Percentiles rank a stretch among this genome's conserved stretches.
Evolutionary conservation across 2,888 invertebrate genomes (phyloP).

Genomic region (Phalera bucephala): DNA sequence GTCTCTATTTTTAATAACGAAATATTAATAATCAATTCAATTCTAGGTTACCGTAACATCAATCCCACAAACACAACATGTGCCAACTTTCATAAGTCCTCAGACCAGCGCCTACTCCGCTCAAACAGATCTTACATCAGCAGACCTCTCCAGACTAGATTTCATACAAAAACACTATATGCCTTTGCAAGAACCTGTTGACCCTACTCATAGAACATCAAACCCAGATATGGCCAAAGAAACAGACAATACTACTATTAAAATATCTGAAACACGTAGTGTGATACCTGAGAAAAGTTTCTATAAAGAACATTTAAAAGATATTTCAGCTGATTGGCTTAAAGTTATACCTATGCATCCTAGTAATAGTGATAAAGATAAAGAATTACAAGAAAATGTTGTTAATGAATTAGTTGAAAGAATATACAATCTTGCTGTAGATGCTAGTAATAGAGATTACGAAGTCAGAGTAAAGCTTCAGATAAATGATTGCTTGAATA

Average conservation of each 20-base stretch:
- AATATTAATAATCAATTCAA: too few relatives aligned
- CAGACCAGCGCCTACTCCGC: neutral
- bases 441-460: slow-evolving; percentile 20
- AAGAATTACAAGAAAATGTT: slow-evolving; percentile 34
- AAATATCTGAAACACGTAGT: slow-evolving; percentile 6
- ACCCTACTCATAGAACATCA: neutral
- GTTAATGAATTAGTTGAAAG: slow-evolving; percentile 41
- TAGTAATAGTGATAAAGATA: slow-evolving; percentile 18
- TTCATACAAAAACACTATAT: slow-evolving; percentile 16
- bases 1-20: too few relatives aligned
- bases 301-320: slow-evolving; percentile 36
- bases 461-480: slow-evolving; percentile 31
- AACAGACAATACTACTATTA: neutral
- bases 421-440: slow-evolving; percentile 28
- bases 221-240: neutral
- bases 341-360: slow-evolving; percentile 41
- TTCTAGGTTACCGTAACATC: slow-evolving; percentile 21
- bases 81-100: slow-evolving; percentile 10
- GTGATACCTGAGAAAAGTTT: slow-evolving; percentile 17
- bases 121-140: neutral
- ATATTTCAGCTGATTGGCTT: slow-evolving; percentile 40
- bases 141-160: slow-evolving; percentile 14
- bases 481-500: slow-evolving; percentile 41
- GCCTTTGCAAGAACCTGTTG: neutral
- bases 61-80: slow-evolving; percentile 10